phyloP scores from a whole-genome alignment of 2,797 vertebrate species.

The Eutrigla gurnardus region DNA sequence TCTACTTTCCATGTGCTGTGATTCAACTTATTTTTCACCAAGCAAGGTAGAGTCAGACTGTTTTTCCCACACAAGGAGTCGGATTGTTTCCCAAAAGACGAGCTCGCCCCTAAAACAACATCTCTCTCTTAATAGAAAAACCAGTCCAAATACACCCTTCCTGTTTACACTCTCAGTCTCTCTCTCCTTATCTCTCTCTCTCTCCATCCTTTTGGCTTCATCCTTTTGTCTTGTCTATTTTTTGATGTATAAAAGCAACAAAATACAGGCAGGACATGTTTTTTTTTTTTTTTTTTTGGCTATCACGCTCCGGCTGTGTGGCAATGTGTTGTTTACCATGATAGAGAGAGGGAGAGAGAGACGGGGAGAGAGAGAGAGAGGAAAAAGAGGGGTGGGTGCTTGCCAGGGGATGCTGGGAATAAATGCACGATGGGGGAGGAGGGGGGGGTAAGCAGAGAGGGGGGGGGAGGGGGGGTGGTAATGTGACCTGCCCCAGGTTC shows the following conservation, averaged over 20 bases:
- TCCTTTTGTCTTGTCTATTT: conserved; percentile 80
- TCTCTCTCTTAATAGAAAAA: conserved; percentile 76
- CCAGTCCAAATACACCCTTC: conserved; percentile 78
- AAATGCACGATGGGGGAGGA: conserved; percentile 78
- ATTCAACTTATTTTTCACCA: conserved; percentile 42
- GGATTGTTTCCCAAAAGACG: conserved; percentile 71
- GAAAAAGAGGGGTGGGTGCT: conserved; percentile 66
- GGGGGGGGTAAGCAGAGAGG: conserved; percentile 66
- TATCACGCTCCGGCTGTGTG: conserved; percentile 86
- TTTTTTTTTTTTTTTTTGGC: conserved; percentile 74
- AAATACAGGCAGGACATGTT: conserved; percentile 77
- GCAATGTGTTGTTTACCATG: conserved; percentile 90
- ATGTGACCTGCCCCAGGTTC: conserved; percentile 88
- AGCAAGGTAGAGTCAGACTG: conserved; percentile 55
- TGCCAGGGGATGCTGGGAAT: conserved; percentile 86
- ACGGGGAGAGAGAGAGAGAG: conserved; percentile 40
- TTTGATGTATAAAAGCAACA: conserved; percentile 82
- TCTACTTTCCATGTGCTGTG: conserved; percentile 34
- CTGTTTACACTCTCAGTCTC: conserved; percentile 74
- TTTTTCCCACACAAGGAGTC: conserved; percentile 69
- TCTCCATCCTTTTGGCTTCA: conserved; percentile 69
- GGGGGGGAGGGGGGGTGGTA: conserved; percentile 55
- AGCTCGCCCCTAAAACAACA: conserved; percentile 68
- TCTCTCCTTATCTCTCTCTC: conserved; percentile 51
- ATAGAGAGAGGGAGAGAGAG: conserved; percentile 62